Base-by-base conservation (phyloP, 2,113 vertebrate species). In the Elachura formosa region DNA sequence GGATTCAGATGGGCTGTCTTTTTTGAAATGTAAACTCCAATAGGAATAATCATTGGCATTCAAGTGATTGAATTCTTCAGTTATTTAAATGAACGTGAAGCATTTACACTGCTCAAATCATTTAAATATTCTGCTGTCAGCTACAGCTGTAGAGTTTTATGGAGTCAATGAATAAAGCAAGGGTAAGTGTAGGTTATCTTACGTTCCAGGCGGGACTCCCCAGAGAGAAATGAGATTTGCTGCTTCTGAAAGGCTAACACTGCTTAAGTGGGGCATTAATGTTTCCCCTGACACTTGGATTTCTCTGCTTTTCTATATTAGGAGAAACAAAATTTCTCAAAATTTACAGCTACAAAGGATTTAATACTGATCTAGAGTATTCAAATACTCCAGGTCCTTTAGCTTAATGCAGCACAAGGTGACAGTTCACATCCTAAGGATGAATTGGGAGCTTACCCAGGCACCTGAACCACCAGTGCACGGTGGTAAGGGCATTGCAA, bases 41-140 rank as follows among this genome's bases (percentile, higher is more conserved):
- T 93, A 98, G 96, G 95, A 97, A 98, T 97, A 97, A 98, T 98
- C 96, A 96, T 94, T 98, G 98, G 96, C 97, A 98, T 98, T 97
- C 97, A 97, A 97, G 95, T 96, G 96, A 97, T 36, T 96, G 96
- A 96, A 96, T 97, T 97, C 97, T 97, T 97, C 97, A 98, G 97
- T 97, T 97, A 98, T 98, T 98, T 97, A 98, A 98, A 97, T 98
- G 95, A 97, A 96, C 20, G 76, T 78, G 81, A 93, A 75, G 92
- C 93, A 97, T 94, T 96, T 94, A 92, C 88, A 94, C 95, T 94
- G 94, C 79, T 96, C 91, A 78, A 95, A 96, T 95, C 81, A 94
- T 97, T 94, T 96, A 95, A 97, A 96, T 96, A 97, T 80, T 97
- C 90, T 97, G 84, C 96, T 97, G 96, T 98, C 96, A 97, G 95